These are phyloP conservation scores for Odobenus rosmarus DNA, from an alignment of 2,113 vertebrate genomes.

Conservation along the genomic window DNA sequence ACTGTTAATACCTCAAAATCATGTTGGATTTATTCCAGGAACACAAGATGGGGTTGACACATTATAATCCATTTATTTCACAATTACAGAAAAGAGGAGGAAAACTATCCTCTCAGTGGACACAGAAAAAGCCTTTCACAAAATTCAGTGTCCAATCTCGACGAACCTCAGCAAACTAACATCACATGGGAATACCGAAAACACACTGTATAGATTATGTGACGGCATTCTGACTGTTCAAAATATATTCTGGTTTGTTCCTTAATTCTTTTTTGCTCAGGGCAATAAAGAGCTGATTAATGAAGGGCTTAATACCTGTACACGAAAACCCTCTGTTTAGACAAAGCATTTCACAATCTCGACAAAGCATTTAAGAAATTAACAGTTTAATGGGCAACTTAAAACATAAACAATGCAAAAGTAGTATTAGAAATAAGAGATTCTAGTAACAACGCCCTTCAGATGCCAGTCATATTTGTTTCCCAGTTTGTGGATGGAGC, in stretches of 20 bases:
- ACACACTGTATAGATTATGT: neutral
- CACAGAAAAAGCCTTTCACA: neutral
- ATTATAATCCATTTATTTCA: constrained; percentile 42
- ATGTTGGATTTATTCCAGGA: constrained; percentile 9
- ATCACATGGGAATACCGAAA: neutral
- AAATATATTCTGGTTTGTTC: constrained; percentile 45
- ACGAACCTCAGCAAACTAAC: constrained; percentile 6
- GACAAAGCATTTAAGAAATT: constrained; percentile 57
- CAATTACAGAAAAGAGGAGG: constrained; percentile 42
- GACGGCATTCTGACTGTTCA: constrained; percentile 16
- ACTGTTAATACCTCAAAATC: neutral
- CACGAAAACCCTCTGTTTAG: constrained; percentile 17
- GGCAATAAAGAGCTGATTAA: constrained; percentile 53
- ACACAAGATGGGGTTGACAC: neutral
- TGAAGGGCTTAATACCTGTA: constrained; percentile 54
- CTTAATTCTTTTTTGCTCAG: constrained; percentile 44
- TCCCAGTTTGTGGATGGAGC: neutral
- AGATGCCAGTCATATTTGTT: neutral
- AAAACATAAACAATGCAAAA: neutral
- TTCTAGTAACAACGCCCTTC: neutral
- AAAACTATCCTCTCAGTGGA: constrained; percentile 9
- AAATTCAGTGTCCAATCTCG: constrained; percentile 4
- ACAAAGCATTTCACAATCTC: constrained; percentile 16
- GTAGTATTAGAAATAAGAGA: neutral
- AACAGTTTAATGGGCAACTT: constrained; percentile 39